Evolutionary conservation across 2,888 invertebrate genomes (phyloP), one percentile per base, ranked within the genome.

Genomic region (Drosophila robusta): DNA sequence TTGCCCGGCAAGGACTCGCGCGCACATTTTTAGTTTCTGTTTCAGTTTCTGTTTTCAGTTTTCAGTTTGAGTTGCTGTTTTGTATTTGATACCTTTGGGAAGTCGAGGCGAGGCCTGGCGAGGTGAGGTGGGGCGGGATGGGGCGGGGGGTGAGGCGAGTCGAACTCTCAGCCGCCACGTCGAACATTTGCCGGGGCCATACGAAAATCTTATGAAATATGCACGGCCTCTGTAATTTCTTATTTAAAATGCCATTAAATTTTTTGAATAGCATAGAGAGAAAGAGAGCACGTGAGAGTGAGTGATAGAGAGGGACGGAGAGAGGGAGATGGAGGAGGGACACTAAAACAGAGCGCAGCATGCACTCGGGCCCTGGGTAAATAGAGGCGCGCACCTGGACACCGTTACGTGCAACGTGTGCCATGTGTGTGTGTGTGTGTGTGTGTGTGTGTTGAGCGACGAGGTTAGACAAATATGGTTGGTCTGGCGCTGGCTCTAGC

Each of bases 201-300:
- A 82, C 82, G 81, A 80, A 89, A 90, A 83, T 88, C 91, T 86
- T 89, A 91, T 91, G 86, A 91, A 91, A 91, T 90, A 91, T 91
- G 91, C 90, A 91, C 78, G 86, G 83, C 78, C 87, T 89, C 87
- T 87, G 90, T 90, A 91, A 92, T 91, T 91, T 91, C 91, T 92
- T 92, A 91, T 92, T 92, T 91, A 92, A 91, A 92, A 92, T 91
- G 91, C 91, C 91, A 92, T 92, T 92, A 91, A 91, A 90, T 89
- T 90, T 90, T 91, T 90, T 91, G 90, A 90, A 91, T 90, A 91
- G 91, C 90, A 81, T 77, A 85, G 88, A 78, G 54, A 62, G 64
- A 52, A 57, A 18, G 58, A 22, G 52, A 32, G 26, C 16, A 29
- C 24, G 51, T 7, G 45, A 18, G 47, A 24, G 50, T 32, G 38